These are phyloP conservation scores for Theonella swinhoei DNA, from an alignment of 37 sponge, comb jelly and placozoan genomes.

Conservation along the genomic window DNA sequence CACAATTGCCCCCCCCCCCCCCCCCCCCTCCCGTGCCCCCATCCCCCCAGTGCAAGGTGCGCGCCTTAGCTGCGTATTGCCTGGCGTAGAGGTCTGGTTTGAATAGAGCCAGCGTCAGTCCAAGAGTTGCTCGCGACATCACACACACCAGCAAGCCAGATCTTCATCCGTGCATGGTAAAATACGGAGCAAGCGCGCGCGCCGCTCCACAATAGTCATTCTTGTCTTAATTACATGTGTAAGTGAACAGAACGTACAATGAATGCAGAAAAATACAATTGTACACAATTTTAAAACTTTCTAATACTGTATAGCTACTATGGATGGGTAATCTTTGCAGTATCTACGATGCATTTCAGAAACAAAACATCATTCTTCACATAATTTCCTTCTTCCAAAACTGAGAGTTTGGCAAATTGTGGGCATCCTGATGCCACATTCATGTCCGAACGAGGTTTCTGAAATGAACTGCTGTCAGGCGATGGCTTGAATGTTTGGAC, in stretches of 20 bases:
- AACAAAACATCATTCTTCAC: constrained; percentile 70
- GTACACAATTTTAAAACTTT: too few relatives aligned
- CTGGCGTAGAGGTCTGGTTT: constrained; percentile 73
- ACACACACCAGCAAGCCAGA: too few relatives aligned
- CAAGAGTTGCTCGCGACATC: constrained; percentile 7
- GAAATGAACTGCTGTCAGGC: constrained; percentile 33
- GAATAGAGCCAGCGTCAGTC: constrained; percentile 76
- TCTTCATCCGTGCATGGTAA: too few relatives aligned
- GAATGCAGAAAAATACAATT: too few relatives aligned
- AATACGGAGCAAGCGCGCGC: too few relatives aligned
- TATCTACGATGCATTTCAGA: constrained; percentile 60
- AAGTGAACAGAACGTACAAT: too few relatives aligned
- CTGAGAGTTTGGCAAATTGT: constrained; percentile 38
- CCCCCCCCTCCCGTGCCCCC: neutral
- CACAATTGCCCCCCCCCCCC: too few relatives aligned
- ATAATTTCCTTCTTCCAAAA: constrained; percentile 44
- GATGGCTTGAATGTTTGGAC: constrained; percentile 72
- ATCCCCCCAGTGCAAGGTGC: neutral
- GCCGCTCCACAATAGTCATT: too few relatives aligned
- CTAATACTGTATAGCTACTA: too few relatives aligned
- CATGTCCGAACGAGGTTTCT: constrained; percentile 50
- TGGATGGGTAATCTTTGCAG: constrained; percentile 52
- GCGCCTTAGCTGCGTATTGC: constrained; percentile 48
- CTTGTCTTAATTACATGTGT: too few relatives aligned
- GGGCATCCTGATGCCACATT: constrained; percentile 76